Evolutionary conservation across 2,797 vertebrate species (phyloP).

Genomic region (Eleutherodactylus coqui): DNA sequence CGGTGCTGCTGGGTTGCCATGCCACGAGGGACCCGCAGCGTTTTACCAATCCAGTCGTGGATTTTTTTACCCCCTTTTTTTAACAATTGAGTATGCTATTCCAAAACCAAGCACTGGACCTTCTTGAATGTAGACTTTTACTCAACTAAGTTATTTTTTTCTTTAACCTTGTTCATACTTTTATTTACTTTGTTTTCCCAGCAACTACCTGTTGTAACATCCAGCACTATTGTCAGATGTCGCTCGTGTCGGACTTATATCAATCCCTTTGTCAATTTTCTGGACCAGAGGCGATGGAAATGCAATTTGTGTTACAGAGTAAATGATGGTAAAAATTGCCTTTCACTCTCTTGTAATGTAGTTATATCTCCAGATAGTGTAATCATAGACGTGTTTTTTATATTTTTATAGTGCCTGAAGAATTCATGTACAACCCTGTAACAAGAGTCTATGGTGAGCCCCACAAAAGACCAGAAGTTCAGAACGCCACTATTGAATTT

Average conservation of each 20-base stretch:
- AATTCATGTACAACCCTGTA: constrained; percentile 97
- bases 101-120: no score
- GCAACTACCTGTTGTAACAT: constrained; percentile 97
- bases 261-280: constrained; percentile 94
- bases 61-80: no score
- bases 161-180: no score
- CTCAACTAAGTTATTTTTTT: no score
- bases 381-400: neutral
- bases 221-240: constrained; percentile 94
- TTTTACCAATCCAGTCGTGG: no score
- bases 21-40: no score
- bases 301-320: constrained; percentile 95
- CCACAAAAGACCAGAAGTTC: constrained; percentile 94
- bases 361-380: neutral
- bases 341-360: neutral
- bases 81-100: no score
- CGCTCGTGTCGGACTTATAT: constrained; percentile 95
- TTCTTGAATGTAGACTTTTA: no score
- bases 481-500: constrained; percentile 95
- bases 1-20: no score
- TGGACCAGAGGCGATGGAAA: constrained; percentile 96
- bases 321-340: constrained; percentile 85
- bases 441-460: constrained; percentile 94
- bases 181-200: constrained; percentile 68
- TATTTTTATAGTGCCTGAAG: constrained; percentile 86